phyloP scores from a whole-genome alignment of 2,797 vertebrate species.

The Takifugu rubripes region DNA sequence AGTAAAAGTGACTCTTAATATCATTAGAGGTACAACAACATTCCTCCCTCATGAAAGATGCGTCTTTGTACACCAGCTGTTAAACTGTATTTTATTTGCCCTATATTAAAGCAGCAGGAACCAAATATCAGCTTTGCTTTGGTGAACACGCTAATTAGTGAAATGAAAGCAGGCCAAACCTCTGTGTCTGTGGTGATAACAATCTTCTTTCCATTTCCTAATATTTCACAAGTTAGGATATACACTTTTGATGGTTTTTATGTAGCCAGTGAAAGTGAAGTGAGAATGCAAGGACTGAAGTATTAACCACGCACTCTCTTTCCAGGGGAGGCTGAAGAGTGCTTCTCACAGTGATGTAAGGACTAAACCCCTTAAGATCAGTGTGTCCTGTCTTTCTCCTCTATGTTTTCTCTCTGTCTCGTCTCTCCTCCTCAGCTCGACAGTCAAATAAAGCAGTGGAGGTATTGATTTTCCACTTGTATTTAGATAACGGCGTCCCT shows the following conservation, averaged over 20 bases:
- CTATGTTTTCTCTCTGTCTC: conserved; percentile 49
- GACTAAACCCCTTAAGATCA: conserved; percentile 77
- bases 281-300: conserved; percentile 47
- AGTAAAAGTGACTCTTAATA: too few relatives aligned
- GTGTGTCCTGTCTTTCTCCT: conserved; percentile 79
- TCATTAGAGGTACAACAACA: too few relatives aligned
- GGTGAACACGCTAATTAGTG: neutral
- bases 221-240: conserved; percentile 24
- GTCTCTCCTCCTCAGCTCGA: conserved; percentile 63
- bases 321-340: conserved; percentile 98
- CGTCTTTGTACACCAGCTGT: conserved; percentile 5
- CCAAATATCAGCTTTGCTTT: conserved; percentile 5
- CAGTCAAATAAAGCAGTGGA: conserved; percentile 65
- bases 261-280: conserved; percentile 33
- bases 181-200: conserved; percentile 2
- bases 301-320: conserved; percentile 85
- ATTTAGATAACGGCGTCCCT: conserved; percentile 38
- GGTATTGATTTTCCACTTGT: conserved; percentile 52
- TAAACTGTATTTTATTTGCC: conserved; percentile 2
- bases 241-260: conserved; percentile 22
- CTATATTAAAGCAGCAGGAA: neutral
- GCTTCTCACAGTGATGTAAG: conserved; percentile 99
- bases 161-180: conserved; percentile 5
- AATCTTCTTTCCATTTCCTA: neutral
- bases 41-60: too few relatives aligned